phyloP scores from a whole-genome alignment of 2,797 vertebrate species.

The Myiothlypis chrysogaster region DNA sequence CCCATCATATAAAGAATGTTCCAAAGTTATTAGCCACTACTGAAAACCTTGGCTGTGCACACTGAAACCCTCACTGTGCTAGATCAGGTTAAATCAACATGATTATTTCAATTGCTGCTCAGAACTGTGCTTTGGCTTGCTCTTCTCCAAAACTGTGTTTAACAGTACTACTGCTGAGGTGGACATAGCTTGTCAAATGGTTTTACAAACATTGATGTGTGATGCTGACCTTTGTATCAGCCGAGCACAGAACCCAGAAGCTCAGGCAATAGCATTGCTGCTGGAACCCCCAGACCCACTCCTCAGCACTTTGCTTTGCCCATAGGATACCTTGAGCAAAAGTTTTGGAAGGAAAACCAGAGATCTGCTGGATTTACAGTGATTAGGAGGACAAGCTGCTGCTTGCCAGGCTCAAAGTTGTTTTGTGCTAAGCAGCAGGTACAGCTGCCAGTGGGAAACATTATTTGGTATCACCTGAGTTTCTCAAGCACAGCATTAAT shows the following conservation, averaged over 20 bases:
- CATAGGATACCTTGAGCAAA: neutral
- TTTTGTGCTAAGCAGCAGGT: conserved; percentile 41
- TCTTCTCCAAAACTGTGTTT: neutral
- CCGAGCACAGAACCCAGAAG: neutral
- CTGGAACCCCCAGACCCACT: neutral
- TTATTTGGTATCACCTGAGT: conserved; percentile 12
- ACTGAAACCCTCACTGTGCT: neutral
- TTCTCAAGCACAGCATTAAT: conserved; percentile 25
- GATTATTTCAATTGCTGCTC: neutral
- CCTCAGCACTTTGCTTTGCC: neutral
- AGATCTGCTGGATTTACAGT: neutral
- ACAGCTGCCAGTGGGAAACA: conserved; percentile 10
- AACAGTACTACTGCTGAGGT: neutral
- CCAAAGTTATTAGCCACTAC: neutral
- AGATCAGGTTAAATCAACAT: neutral
- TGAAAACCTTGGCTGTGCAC: neutral
- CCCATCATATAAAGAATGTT: neutral
- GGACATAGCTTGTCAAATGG: neutral
- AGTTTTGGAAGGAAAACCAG: neutral
- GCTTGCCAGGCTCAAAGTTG: neutral
- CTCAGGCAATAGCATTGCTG: neutral
- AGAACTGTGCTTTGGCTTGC: neutral
- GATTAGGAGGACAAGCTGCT: neutral
- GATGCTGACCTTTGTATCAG: neutral
- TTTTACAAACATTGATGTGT: neutral